Evolutionary conservation across 2,888 invertebrate species (phyloP), one percentile per base, ranked within the genome.

Genomic region (Amblyjoppa proteus): DNA sequence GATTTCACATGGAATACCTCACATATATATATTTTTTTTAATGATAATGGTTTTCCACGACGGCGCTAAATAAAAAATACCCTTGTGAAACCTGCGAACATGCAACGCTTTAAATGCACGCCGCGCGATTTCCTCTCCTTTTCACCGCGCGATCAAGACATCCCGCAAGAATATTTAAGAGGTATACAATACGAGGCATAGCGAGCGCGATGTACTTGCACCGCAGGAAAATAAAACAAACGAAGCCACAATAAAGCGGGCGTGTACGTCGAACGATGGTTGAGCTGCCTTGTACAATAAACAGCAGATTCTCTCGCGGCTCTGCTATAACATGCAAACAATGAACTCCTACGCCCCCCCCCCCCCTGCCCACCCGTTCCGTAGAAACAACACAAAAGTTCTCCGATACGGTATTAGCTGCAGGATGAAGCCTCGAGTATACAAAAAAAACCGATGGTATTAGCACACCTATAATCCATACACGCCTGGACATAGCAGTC

Each of bases 361-460:
- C 28, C 3, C 28, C 20, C 20, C 28, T 58, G 11, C 13, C 58
- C 13, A 16, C 61, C 31, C 31, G 61, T 34, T 64, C 34, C 61
- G 31, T 3, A 16, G 61, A 16, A 31, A 31, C 13, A 64, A 64
- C 61, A 53, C n/a, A 64, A 64, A 64, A 64, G 61, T 64, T 64
- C 31, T 5, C 61, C 61, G 61, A 64, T 64, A 34, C 61, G 61
- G 61, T 64, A 64, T 64, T 64, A 64, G 61, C 61, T 7, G 61
- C 11, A 25, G 61, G 13, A 61, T 16, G 16, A 34, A 64, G 61
- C 31, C 61, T 64, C 61, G 61, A 64, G 34, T 1, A 9, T 45
- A 0, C 7, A 53, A 53, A 20, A 64, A 64, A 34, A 64, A 64
- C 6, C 61, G 61, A 64, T 64, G 61, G 16, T 64, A 34, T 34